phyloP scores from a whole-genome alignment of 2,113 vertebrate species.

The Thymallus thymallus region DNA sequence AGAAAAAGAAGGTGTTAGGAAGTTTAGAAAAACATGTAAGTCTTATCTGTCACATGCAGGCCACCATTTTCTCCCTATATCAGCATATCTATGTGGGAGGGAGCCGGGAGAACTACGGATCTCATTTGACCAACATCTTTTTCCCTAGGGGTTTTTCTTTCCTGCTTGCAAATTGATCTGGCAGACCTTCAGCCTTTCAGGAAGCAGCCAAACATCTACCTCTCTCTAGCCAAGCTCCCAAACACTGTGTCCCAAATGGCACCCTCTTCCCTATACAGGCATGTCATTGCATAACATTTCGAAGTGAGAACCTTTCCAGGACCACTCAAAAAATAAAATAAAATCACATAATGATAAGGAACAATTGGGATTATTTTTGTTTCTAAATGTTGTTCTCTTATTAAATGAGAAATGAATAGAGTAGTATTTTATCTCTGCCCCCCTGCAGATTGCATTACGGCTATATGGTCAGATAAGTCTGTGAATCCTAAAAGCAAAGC shows the following conservation, averaged over 20 bases:
- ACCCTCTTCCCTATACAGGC: too few species aligned
- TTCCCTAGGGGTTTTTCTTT: slow-evolving; percentile 43
- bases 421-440: slow-evolving; percentile 35
- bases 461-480: slow-evolving; percentile 43
- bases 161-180: slow-evolving; percentile 38
- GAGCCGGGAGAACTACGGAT: slow-evolving; percentile 29
- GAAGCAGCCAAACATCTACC: slow-evolving; percentile 19
- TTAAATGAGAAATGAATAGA: slow-evolving; percentile 49
- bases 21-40: slow-evolving; percentile 29
- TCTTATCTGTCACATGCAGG: slow-evolving; percentile 50
- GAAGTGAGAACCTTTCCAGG: too few species aligned
- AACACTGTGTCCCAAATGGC: too few species aligned
- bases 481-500: slow-evolving; percentile 42
- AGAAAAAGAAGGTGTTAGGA: neutral
- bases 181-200: slow-evolving; percentile 11
- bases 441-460: slow-evolving; percentile 41
- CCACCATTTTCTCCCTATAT: slow-evolving; percentile 33
- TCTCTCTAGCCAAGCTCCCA: neutral
- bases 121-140: slow-evolving; percentile 46
- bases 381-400: too few species aligned
- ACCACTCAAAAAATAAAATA: too few species aligned
- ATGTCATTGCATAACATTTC: too few species aligned
- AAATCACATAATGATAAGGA: too few species aligned
- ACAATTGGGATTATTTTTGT: neutral
- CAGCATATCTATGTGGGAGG: slow-evolving; percentile 35